Conservation (phyloP, 2,113 vertebrate genomes). For the Ascaphus truei region DNA sequence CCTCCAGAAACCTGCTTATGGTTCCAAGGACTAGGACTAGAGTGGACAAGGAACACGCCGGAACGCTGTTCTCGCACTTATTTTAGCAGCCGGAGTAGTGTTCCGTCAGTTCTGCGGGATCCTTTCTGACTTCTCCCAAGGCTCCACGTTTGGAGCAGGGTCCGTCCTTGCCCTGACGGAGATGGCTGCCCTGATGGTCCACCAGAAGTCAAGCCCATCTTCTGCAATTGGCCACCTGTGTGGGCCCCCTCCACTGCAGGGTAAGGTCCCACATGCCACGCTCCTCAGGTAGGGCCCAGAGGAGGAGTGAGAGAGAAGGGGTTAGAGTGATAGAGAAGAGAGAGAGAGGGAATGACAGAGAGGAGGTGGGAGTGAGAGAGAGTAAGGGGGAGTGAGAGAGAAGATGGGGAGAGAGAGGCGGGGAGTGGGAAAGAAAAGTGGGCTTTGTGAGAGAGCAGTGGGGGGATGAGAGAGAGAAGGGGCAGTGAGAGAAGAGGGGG, state of each 20-base stretch:
- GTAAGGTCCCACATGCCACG: background rate
- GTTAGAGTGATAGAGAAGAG: slow-evolving; percentile 43
- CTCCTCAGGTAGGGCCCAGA: slow-evolving; percentile 14
- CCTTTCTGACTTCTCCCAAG: slow-evolving; percentile 50
- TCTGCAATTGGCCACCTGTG: too few species aligned
- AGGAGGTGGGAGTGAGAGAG: too few species aligned
- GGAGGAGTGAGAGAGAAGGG: too few species aligned
- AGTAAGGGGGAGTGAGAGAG: slow-evolving; percentile 45
- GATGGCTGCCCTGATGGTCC: too few species aligned
- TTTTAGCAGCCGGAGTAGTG: too few species aligned
- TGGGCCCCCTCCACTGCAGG: slow-evolving; percentile 35
- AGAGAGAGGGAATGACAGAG: slow-evolving; percentile 45
- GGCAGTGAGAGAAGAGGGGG: too few species aligned
- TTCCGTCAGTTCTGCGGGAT: slow-evolving; percentile 52
- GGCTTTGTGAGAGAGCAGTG: slow-evolving; percentile 42
- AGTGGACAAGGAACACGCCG: slow-evolving; percentile 37
- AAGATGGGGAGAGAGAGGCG: too few species aligned
- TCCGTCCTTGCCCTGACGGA: too few species aligned
- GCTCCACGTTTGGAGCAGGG: slow-evolving; percentile 40
- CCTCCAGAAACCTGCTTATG: too few species aligned
- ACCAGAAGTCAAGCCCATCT: too few species aligned
- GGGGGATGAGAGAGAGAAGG: slow-evolving; percentile 2
- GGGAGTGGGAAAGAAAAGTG: slow-evolving; percentile 41
- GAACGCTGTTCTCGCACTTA: too few species aligned
- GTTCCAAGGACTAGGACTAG: too few species aligned